Evolutionary conservation across 2,113 vertebrate species (phyloP), one percentile per base, ranked within the genome.

Genomic region (Picathartes gymnocephalus): DNA sequence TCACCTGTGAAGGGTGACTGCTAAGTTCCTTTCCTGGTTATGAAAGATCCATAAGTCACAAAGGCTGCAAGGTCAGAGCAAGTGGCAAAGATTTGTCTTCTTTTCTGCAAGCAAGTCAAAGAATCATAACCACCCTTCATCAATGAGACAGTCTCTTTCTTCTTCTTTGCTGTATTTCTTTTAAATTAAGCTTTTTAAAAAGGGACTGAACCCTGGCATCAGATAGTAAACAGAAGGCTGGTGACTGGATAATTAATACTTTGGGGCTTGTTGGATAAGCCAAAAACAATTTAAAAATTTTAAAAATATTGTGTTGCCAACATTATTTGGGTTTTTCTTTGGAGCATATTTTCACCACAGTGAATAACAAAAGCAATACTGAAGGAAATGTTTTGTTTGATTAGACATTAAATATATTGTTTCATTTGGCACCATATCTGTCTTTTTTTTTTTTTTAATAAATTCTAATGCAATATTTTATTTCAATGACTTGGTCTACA

Each of bases 11-110:
- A 96, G 94, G 79, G 65, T 76, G 65, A 74, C 35, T 50, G 25
- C 72, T 64, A 37, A 56, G 27, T 51, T 92, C 87, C 56, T 66
- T 93, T n/a, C 21, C n/a, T 3, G 1, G 4, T 73, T 84, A 74
- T 93, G 89, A 96, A 90, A 94, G 86, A 91, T 74, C 88, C 65
- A 84, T 94, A 96, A 97, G 62, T 97, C 92, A 96, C 68, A 92
- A 80, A 57, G 57, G 68, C 69, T 64, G 48, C 42, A 81, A 90
- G 69, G 84, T 84, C 76, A 83, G 70, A 86, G 42, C 18, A 65
- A 86, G 61, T 25, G 47, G 66, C 50, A 90, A 87, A 80, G 40
- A 72, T 85, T 62, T 76, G 31, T 78, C 72, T 71, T 69, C 51
- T 68, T 69, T 21, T 9, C 60, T 58, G 56, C 40, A 76, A 88